Evolutionary conservation across 1,140 invertebrate species (phyloP), one percentile per base, ranked within the genome.

Genomic region (Alviniconcha marisindica): DNA sequence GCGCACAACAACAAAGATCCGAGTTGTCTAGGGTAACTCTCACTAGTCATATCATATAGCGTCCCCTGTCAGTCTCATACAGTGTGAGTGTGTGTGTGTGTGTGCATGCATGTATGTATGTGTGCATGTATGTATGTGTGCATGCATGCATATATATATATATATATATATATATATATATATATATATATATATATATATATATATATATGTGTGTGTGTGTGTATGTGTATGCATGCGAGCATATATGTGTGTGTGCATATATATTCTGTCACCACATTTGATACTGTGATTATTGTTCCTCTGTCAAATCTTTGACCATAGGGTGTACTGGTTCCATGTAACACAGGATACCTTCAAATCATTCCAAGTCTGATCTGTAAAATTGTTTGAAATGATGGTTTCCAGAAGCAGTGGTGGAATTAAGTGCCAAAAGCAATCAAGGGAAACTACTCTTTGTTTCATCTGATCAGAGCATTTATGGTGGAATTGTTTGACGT

Each of bases 81-180:
- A 60, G 15, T 42, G 42, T 81, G 10, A 21, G 56, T 81, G 28
- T 38, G 42, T 40, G 15, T 66, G 38, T 66, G 18, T 60, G 42
- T 81, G 5, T 81, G 31, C 63, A 63, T 81, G 42, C 63, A 24
- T 81, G 63, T 28, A 81, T 81, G 42, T 40, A 66, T 66, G 31
- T 63, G 42, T 66, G 28, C 63, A 18, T 81, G 36, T 66, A 24
- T 63, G 7, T 18, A 42, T 78, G 31, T 81, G 56, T 66, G 28
- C 40, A n/a, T 40, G 28, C 40, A 40, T 66, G 18, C n/a, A 66
- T 81, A n/a, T n/a, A n/a, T n/a, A n/a, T 73, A 73, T 73, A 73
- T 73, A 73, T 73, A 73, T 31, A 73, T 28, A 38, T 73, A 31
- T 38, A 73, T 73, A 31, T 38, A 73, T 73, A 38, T 31, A 31